Conservation (phyloP, 2,888 invertebrate species). For the Drymonia ruficornis region DNA sequence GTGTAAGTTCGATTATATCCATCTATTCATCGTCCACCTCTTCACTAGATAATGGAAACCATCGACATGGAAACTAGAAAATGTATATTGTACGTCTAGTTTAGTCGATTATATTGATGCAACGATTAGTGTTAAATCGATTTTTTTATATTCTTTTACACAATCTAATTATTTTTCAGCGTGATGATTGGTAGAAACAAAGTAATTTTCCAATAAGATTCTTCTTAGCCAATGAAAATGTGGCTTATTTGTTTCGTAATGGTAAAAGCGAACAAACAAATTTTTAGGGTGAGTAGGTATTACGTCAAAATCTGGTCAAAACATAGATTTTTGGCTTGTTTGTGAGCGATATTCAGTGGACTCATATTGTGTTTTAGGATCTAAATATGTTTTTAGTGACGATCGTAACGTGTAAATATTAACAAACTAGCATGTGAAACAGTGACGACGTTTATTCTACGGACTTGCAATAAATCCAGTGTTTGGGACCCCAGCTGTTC, state of each 20-base stretch:
- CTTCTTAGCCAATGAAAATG: conserved; percentile 25
- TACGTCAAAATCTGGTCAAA: conserved; percentile 64
- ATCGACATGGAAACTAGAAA: too few relatives aligned
- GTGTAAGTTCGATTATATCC: too few relatives aligned
- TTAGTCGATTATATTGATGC: too few relatives aligned
- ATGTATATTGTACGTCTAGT: too few relatives aligned
- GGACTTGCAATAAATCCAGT: conserved; percentile 42
- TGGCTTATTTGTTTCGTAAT: conserved; percentile 5
- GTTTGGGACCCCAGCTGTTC: conserved; percentile 66
- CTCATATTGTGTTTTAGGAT: conserved; percentile 20
- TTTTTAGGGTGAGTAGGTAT: conserved; percentile 33
- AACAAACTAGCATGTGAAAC: conserved; percentile 33
- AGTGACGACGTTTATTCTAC: conserved; percentile 39
- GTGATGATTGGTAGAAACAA: conserved; percentile 20
- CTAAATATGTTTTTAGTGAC: conserved; percentile 30
- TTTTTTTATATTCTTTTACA: background rate
- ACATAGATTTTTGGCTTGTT: conserved; percentile 64
- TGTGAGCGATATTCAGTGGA: conserved; percentile 45
- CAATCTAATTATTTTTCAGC: background rate
- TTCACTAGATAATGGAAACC: too few relatives aligned
- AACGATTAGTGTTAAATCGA: too few relatives aligned
- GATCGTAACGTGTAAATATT: conserved; percentile 21
- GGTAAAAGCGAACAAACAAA: conserved; percentile 38
- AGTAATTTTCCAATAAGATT: conserved; percentile 13
- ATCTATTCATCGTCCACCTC: too few relatives aligned